phyloP scores from a whole-genome alignment of 2,113 vertebrate genomes.

The Nematolebias whitei region DNA sequence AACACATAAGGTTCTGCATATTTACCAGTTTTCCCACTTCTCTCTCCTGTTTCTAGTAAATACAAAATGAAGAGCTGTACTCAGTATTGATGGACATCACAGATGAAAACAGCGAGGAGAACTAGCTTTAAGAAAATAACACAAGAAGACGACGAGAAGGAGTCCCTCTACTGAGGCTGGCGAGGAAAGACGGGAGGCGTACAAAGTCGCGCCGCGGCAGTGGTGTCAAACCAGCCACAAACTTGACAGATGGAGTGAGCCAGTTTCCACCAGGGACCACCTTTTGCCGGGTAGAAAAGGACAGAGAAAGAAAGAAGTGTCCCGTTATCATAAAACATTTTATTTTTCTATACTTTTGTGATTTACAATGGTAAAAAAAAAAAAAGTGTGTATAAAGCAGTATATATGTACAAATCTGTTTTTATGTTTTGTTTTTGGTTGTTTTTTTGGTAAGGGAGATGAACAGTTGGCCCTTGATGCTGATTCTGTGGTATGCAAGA shows the following conservation, averaged over 20 bases:
- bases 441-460: slow-evolving; percentile 75
- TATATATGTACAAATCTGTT: slow-evolving; percentile 80
- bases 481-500: slow-evolving; percentile 68
- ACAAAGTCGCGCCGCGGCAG: slow-evolving; percentile 59
- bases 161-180: slow-evolving; percentile 75
- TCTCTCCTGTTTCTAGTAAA: slow-evolving; percentile 79
- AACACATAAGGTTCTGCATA: slow-evolving; percentile 39
- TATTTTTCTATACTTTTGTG: slow-evolving; percentile 86
- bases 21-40: slow-evolving; percentile 62
- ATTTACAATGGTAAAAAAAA: slow-evolving; percentile 73
- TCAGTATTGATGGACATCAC: slow-evolving; percentile 76
- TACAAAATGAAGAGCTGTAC: slow-evolving; percentile 74
- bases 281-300: slow-evolving; percentile 65
- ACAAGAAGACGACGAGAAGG: slow-evolving; percentile 69
- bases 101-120: slow-evolving; percentile 74
- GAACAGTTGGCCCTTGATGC: slow-evolving; percentile 77
- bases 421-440: slow-evolving; percentile 78
- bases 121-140: slow-evolving; percentile 78
- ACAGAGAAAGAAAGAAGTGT: slow-evolving; percentile 66
- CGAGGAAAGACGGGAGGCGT: slow-evolving; percentile 67
- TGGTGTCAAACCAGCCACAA: slow-evolving; percentile 70
- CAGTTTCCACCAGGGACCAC: slow-evolving; percentile 72
- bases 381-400: slow-evolving; percentile 75
- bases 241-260: slow-evolving; percentile 70
- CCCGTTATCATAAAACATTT: slow-evolving; percentile 80